phyloP scores from a whole-genome alignment of 2,888 invertebrate species.

The Andrena camellia region DNA sequence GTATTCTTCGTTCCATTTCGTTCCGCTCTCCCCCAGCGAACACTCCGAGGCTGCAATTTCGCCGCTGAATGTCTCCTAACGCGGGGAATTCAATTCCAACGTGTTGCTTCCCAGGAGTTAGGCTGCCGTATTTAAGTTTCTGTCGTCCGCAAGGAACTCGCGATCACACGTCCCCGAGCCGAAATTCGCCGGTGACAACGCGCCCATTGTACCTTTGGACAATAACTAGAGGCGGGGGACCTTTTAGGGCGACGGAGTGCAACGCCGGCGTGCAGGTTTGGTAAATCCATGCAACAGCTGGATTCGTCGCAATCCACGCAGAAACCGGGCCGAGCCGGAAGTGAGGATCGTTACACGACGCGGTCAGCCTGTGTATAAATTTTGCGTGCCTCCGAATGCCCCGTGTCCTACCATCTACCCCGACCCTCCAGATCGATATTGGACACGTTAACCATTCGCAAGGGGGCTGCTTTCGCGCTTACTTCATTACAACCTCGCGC shows the following conservation, averaged over 20 bases:
- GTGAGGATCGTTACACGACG: constrained; percentile 56
- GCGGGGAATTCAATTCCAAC: background rate
- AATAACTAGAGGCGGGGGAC: constrained; percentile 30
- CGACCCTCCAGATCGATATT: constrained; percentile 58
- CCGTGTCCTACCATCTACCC: background rate
- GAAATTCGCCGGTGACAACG: constrained; percentile 45
- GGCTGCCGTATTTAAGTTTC: background rate
- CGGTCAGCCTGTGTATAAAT: constrained; percentile 49
- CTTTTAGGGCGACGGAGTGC: constrained; percentile 29
- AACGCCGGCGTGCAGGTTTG: constrained; percentile 25
- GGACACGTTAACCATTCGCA: constrained; percentile 49
- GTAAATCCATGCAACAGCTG: constrained; percentile 62
- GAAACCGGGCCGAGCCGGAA: constrained; percentile 52
- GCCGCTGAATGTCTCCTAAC: too few relatives aligned
- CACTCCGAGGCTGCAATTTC: too few relatives aligned
- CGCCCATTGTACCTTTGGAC: constrained; percentile 44
- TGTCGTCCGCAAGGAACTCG: background rate
- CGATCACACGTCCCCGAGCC: background rate
- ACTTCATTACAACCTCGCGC: constrained; percentile 48
- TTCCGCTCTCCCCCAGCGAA: too few relatives aligned
- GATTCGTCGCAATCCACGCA: constrained; percentile 48
- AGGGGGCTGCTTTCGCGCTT: constrained; percentile 16
- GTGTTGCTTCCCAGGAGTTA: background rate
- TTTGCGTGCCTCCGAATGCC: constrained; percentile 36
- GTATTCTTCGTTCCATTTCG: too few relatives aligned